Evolutionary conservation across 2,797 vertebrate genomes (phyloP), one percentile per base, ranked within the genome.

Genomic region (Echiichthys vipera): DNA sequence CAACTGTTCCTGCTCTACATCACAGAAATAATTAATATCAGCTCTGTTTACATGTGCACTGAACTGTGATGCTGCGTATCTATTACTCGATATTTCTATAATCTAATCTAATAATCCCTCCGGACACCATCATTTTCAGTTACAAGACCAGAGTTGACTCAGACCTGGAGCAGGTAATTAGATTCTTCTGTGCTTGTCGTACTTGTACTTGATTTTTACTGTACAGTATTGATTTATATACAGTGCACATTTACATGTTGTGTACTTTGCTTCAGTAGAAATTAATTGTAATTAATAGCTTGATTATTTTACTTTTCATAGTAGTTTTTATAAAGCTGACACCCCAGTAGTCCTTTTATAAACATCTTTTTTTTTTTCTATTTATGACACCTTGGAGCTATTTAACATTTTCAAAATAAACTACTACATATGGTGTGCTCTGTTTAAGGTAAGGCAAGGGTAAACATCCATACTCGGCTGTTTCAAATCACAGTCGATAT

Each of bases 401-500:
- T 36, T 47, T 9, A 55, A n/a, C n/a, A 1, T n/a, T 9, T 59
- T 45, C 1, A n/a, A 36, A 54, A 4, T 46, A 0, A 65, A 43
- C 9, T 5, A 1, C 6, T 5, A 53, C 34, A 37, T n/a, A n/a
- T n/a, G n/a, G n/a, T n/a, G n/a, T 51, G 65, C 55, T 51, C 37
- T n/a, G n/a, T 17, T 36, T 13, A 64, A 67, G 72, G 71, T 68
- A 40, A 57, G 29, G 37, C 25, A 36, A 63, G 56, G 56, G 45
- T 53, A 25, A 72, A n/a, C 83, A 84, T 78, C 70, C 43, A 77
- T 66, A 46, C 53, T 53, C 8, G 11, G 27, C 25, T 43, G 56
- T 73, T 74, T 65, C 58, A 77, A 59, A 74, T 82, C 71, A 64
- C 25, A 32, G 17, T 90, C 74, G 17, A 83, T 84, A 65, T 55